A percentile compares a stretch with the other conserved stretches of the same genome.
Evolutionary conservation across 2,113 vertebrate species (phyloP).

Genomic region (Menidia beryllina): DNA sequence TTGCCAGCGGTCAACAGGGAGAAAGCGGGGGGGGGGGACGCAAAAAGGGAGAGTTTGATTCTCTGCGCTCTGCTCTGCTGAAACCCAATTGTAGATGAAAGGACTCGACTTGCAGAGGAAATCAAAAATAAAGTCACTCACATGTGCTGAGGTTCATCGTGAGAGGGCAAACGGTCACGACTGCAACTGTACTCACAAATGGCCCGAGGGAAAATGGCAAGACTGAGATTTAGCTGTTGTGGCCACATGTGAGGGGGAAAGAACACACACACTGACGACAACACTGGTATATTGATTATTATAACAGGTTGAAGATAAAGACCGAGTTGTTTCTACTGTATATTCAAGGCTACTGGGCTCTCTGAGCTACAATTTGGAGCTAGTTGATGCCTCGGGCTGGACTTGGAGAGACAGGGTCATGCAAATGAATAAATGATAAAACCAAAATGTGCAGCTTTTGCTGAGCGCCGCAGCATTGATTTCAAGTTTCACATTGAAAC

Average conservation of each 20-base stretch:
- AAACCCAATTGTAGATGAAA: slow-evolving; percentile 56
- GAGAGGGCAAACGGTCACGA: slow-evolving; percentile 50
- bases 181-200: slow-evolving; percentile 33
- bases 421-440: too few relatives aligned
- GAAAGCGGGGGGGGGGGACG: not conserved
- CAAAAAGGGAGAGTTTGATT: slow-evolving; percentile 21
- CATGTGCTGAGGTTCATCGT: slow-evolving; percentile 57
- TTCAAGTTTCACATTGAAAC: too few relatives aligned
- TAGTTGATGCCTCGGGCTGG: not conserved
- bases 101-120: slow-evolving; percentile 61
- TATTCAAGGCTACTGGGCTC: too few relatives aligned
- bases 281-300: too few relatives aligned
- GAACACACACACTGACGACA: not conserved
- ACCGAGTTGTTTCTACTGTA: too few relatives aligned
- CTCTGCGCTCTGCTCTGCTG: slow-evolving; percentile 36
- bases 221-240: slow-evolving; percentile 1
- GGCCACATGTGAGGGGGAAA: slow-evolving; percentile 29
- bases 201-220: slow-evolving; percentile 30
- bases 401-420: not conserved
- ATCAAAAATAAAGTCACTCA: slow-evolving; percentile 72
- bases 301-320: too few relatives aligned
- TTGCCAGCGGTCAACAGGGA: slow-evolving; percentile 30
- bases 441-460: too few relatives aligned
- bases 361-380: not conserved
- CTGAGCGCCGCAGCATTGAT: too few relatives aligned